A percentile compares a stretch with the other conserved stretches of the same genome.
Evolutionary conservation across 1,140 invertebrate species (phyloP).

Genomic region (Drosophila repleta): DNA sequence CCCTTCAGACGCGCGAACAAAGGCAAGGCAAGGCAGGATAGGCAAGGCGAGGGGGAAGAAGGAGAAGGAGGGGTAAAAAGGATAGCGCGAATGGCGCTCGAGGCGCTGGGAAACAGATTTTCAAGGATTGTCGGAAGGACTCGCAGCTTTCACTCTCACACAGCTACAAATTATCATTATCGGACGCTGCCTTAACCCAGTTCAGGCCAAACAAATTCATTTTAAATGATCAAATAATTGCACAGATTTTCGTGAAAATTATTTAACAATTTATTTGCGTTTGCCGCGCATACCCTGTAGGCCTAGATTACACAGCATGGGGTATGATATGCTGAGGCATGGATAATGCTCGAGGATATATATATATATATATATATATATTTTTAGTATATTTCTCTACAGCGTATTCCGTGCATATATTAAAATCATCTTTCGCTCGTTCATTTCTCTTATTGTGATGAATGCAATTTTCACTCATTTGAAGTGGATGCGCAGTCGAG

Average conservation of each 20-base stretch:
- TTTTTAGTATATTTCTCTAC: too few species aligned
- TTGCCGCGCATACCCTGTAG: constrained; percentile 14
- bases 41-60: constrained; percentile 18
- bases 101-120: constrained; percentile 24
- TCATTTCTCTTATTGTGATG: background rate
- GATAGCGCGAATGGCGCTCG: background rate
- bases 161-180: constrained; percentile 50
- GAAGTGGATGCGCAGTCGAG: constrained; percentile 27
- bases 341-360: too few species aligned
- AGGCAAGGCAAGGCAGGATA: too few species aligned
- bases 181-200: constrained; percentile 36
- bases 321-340: background rate
- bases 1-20: constrained; percentile 29
- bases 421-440: background rate
- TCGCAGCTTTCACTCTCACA: constrained; percentile 23
- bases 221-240: constrained; percentile 64
- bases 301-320: too few species aligned
- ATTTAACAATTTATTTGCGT: constrained; percentile 19
- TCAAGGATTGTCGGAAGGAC: constrained; percentile 28
- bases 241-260: constrained; percentile 52
- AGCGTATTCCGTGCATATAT: too few species aligned
- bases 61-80: background rate
- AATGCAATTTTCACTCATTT: constrained; percentile 16
- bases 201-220: constrained; percentile 46
- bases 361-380: too few species aligned